phyloP scores from a whole-genome alignment of 2,888 invertebrate species.

The Archaeoteleia sp. region DNA sequence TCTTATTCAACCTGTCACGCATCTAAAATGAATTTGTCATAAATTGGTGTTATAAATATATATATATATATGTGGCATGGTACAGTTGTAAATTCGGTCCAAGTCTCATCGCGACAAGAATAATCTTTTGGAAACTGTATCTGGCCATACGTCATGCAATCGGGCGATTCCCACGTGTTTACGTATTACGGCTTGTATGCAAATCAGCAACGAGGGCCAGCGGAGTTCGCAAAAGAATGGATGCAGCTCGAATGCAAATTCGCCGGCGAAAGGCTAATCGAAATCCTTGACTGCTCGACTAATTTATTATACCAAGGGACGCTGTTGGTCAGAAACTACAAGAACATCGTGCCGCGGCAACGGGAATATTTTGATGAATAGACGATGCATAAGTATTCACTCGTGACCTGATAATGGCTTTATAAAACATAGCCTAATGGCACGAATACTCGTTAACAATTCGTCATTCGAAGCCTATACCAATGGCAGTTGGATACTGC shows the following conservation, averaged over 20 bases:
- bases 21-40: constrained; percentile 27
- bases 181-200: constrained; percentile 51
- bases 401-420: constrained; percentile 67
- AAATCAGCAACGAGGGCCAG: constrained; percentile 35
- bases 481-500: no score
- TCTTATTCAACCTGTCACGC: no score
- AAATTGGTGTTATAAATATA: constrained; percentile 33
- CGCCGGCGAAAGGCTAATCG: constrained; percentile 51
- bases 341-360: constrained; percentile 20
- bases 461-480: no score
- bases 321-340: constrained; percentile 42
- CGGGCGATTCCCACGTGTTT: constrained; percentile 50
- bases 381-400: constrained; percentile 66
- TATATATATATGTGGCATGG: constrained; percentile 21
- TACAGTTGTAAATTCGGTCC: constrained; percentile 39
- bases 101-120: constrained; percentile 35
- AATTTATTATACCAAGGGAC: constrained; percentile 54
- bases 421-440: constrained; percentile 63
- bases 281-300: constrained; percentile 50
- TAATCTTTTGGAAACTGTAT: constrained; percentile 35
- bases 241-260: constrained; percentile 54
- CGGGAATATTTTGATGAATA: constrained; percentile 65
- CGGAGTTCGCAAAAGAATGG: constrained; percentile 41
- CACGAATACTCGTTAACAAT: constrained; percentile 63
- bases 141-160: constrained; percentile 41